Conservation (phyloP, 2,888 invertebrate species). For the Orthosia gracilis region DNA sequence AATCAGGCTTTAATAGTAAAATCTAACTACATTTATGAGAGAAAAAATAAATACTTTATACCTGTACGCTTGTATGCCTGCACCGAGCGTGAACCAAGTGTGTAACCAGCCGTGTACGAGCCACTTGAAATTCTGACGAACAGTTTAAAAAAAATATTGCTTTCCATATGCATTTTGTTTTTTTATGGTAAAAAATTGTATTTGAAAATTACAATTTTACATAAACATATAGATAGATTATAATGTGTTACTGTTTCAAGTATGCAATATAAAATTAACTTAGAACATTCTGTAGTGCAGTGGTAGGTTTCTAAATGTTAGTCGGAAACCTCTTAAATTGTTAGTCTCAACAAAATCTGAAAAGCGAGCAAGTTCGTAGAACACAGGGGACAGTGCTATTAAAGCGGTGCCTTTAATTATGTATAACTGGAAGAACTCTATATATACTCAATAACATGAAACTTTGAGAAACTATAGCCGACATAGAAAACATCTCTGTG, state of each 20-base stretch:
- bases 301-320: not conserved
- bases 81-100: not conserved
- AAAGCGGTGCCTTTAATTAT: not conserved
- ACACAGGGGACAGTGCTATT: not conserved
- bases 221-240: no score
- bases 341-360: not conserved
- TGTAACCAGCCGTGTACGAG: not conserved
- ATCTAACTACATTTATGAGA: slow-evolving; percentile 44
- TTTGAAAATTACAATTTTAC: no score
- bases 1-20: slow-evolving; percentile 42
- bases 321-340: not conserved
- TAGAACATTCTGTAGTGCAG: not conserved
- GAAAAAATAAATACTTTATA: slow-evolving; percentile 45
- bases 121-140: slow-evolving; percentile 25
- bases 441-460: not conserved
- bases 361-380: slow-evolving; percentile 2
- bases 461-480: not conserved
- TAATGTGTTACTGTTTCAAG: not conserved
- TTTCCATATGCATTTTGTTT: not conserved
- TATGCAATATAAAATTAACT: not conserved
- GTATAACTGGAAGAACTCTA: not conserved
- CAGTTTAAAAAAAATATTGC: slow-evolving; percentile 27
- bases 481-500: not conserved
- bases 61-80: slow-evolving; percentile 19
- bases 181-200: no score